These are phyloP conservation scores for Paradoxurus hermaphroditus DNA, from an alignment of 2,113 vertebrate genomes.

Conservation along the genomic window DNA sequence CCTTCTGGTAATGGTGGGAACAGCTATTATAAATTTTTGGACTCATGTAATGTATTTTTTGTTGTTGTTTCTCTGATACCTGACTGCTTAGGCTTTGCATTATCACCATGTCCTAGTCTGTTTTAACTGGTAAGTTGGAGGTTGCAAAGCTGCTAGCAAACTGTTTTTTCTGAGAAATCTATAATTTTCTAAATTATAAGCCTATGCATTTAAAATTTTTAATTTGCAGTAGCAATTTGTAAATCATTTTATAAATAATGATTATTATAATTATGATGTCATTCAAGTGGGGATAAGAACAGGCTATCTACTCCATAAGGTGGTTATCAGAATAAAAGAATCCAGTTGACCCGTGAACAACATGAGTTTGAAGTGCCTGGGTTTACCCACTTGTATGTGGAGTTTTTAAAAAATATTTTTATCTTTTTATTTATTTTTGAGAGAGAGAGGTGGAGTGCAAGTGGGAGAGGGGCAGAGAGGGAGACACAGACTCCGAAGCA, in stretches of 20 bases:
- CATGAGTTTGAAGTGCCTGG: background rate
- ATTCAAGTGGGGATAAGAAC: conserved; percentile 28
- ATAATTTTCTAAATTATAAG: conserved; percentile 48
- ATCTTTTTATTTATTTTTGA: too few relatives aligned
- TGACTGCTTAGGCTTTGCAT: background rate
- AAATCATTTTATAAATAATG: background rate
- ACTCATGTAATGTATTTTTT: background rate
- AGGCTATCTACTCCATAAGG: background rate
- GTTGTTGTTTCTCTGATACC: background rate
- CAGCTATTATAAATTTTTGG: background rate
- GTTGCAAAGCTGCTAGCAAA: conserved; percentile 22
- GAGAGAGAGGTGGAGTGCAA: too few relatives aligned
- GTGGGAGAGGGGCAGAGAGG: too few relatives aligned
- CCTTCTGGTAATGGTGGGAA: background rate
- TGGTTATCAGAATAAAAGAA: conserved; percentile 9
- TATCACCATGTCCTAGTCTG: background rate
- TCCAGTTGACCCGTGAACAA: background rate
- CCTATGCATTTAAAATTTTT: background rate
- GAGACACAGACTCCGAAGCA: too few relatives aligned
- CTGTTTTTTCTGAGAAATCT: conserved; percentile 38
- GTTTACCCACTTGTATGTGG: background rate
- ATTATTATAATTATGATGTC: background rate
- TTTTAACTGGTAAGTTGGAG: conserved; percentile 34
- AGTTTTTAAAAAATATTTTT: too few relatives aligned
- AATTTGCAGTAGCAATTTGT: conserved; percentile 18